Evolutionary conservation across 1,140 invertebrate genomes (phyloP), one percentile per base, ranked within the genome.

Genomic region (Habropoda laboriosa): DNA sequence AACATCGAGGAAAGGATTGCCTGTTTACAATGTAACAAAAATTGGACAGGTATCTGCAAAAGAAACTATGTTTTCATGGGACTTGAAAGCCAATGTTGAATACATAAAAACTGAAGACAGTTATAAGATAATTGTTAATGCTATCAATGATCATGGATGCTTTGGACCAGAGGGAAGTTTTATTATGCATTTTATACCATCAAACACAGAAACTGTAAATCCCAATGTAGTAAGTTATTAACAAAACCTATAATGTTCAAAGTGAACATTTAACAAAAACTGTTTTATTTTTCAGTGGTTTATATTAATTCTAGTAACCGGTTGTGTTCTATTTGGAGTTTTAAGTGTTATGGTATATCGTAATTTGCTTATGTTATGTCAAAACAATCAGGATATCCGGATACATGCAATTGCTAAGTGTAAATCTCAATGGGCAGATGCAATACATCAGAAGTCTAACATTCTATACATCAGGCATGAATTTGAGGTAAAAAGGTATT

Each of bases 391-490:
- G 16, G 1, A 78, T 27, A 12, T 53, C 32, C 21, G 70, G 32
- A 78, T 78, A 63, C 47, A 24, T 66, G 53, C 16, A 85, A 67
- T 87, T 35, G 13, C 57, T 38, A 35, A 64, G 32, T 60, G 12
- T 24, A 85, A 79, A 72, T 68, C 58, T 57, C 66, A 74, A n/a
- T 87, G 85, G 89, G 47, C 55, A 21, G 83, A 90, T 74, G 38
- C 88, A 3, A 71, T 89, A 32, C 67, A 91, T 24, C 89, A 86
- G 16, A 89, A 87, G 45, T 80, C 82, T 1, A 93, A 93, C 64
- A 80, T 89, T 73, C 71, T 94, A 3, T 95, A 95, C 68, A 90
- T 93, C 0, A 92, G 93, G 57, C 91, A 92, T 66, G 91, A 93
- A 83, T 92, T 92, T 80, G 90, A 93, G 90, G 94, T 94, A 90